Evolutionary conservation across 2,113 vertebrate genomes (phyloP).

Genomic region (Planiliza haematocheilus): DNA sequence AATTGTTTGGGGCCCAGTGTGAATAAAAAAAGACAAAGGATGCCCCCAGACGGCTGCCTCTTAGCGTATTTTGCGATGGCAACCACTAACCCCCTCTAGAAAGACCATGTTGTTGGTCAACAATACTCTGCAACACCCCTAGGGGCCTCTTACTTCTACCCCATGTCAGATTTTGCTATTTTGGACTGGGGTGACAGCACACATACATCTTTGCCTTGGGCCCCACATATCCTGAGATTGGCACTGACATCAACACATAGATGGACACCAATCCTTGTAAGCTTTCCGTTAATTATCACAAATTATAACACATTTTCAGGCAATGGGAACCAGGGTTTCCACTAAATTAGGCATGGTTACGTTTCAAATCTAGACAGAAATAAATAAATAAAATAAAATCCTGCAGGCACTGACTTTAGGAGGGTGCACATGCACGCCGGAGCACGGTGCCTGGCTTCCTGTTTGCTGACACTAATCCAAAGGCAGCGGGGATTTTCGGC

Average conservation of each 20-base stretch:
- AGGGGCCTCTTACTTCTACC: no score
- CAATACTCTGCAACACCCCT: no score
- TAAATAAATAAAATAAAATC: slow-evolving; percentile 24
- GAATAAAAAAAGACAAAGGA: no score
- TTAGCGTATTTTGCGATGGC: no score
- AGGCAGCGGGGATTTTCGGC: slow-evolving; percentile 77
- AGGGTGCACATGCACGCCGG: slow-evolving; percentile 54
- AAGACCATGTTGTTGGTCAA: no score
- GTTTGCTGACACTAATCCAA: slow-evolving; percentile 81
- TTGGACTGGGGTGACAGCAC: no score
- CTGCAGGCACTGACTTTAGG: slow-evolving; percentile 41
- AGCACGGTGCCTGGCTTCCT: slow-evolving; percentile 68
- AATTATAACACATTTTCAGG: not conserved
- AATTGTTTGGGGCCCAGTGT: no score
- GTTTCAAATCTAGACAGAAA: slow-evolving; percentile 20
- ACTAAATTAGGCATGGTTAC: not conserved
- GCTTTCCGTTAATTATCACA: not conserved
- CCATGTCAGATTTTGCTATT: no score
- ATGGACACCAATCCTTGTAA: not conserved
- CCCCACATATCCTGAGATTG: no score
- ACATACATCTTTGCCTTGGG: no score
- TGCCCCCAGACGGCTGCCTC: no score
- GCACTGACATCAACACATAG: not conserved
- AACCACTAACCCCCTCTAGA: no score
- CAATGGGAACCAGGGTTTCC: not conserved